A percentile compares a stretch with the other conserved stretches of the same genome.
These are phyloP conservation scores for Poecile montanus DNA, from an alignment of 2,797 vertebrate species.

Conservation along the genomic window DNA sequence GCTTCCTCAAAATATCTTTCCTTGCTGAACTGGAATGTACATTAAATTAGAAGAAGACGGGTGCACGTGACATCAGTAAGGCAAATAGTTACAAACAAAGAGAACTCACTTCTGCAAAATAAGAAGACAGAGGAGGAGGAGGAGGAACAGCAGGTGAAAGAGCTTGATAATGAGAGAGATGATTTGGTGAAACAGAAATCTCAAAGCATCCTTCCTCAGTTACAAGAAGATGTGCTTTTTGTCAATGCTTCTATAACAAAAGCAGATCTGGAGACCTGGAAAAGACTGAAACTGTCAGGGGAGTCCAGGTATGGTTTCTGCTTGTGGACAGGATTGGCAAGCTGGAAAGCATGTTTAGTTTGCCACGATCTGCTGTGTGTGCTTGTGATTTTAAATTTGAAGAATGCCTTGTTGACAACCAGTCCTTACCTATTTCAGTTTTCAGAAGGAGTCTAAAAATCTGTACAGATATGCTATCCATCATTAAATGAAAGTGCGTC, in stretches of 20 bases:
- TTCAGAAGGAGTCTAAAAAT: neutral
- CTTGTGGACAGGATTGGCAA: neutral
- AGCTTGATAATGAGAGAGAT: constrained; percentile 82
- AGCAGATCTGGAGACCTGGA: constrained; percentile 91
- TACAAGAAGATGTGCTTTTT: constrained; percentile 77
- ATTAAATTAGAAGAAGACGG: constrained; percentile 67
- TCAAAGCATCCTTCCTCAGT: constrained; percentile 71
- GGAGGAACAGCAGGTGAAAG: constrained; percentile 37
- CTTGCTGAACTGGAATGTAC: constrained; percentile 32
- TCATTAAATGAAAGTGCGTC: neutral
- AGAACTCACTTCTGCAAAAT: constrained; percentile 6
- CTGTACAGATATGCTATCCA: neutral
- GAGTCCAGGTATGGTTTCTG: constrained; percentile 84
- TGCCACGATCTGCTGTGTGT: neutral
- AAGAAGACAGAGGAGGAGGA: constrained; percentile 37
- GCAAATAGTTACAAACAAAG: constrained; percentile 9
- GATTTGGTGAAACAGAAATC: constrained; percentile 83
- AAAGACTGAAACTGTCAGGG: constrained; percentile 87
- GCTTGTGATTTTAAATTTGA: constrained; percentile 4
- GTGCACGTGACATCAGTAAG: constrained; percentile 41
- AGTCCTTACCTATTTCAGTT: neutral
- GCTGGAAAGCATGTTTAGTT: neutral
- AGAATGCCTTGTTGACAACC: neutral
- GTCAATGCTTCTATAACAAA: constrained; percentile 83
- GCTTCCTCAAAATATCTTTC: constrained; percentile 51